A percentile compares a stretch with the other conserved stretches of the same genome.
Evolutionary conservation across 2,797 vertebrate genomes (phyloP).

Genomic region (Sebastes alutus): DNA sequence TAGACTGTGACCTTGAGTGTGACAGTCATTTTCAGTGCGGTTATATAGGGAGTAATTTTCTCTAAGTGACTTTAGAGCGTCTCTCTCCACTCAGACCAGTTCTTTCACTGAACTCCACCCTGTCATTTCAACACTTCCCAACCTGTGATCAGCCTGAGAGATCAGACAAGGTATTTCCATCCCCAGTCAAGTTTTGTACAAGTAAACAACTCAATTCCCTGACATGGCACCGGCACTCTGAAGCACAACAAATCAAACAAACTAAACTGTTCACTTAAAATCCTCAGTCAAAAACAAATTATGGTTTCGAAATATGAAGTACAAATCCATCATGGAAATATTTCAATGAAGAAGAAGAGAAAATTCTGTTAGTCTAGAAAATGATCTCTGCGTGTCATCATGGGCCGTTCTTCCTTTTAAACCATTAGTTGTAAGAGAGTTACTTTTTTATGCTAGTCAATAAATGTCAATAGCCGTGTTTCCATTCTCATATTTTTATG

Average conservation of each 20-base stretch:
- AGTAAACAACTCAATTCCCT: slow-evolving; percentile 48
- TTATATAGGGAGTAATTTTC: slow-evolving; percentile 57
- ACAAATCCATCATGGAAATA: not conserved
- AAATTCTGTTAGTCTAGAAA: not conserved
- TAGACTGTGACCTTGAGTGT: slow-evolving; percentile 41
- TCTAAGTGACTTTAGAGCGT: slow-evolving; percentile 58
- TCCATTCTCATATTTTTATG: not conserved
- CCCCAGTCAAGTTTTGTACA: slow-evolving; percentile 35
- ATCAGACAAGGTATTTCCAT: slow-evolving; percentile 57
- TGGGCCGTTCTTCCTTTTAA: not conserved
- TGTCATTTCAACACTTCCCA: slow-evolving; percentile 70
- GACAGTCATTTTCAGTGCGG: slow-evolving; percentile 34
- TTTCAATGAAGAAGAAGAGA: not conserved
- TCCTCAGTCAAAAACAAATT: not conserved
- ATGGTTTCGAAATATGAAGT: not conserved
- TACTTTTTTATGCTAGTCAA: not conserved
- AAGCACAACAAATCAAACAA: not conserved
- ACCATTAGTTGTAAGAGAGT: not conserved
- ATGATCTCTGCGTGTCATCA: not conserved
- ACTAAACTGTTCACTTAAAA: not conserved
- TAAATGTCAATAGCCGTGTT: not conserved
- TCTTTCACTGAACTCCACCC: slow-evolving; percentile 54
- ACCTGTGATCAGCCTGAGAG: slow-evolving; percentile 61
- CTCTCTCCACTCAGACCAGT: slow-evolving; percentile 44
- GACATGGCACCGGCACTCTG: slow-evolving; percentile 3